Evolutionary conservation across 53 echinoderm and acorn worm species (phyloP).

Genomic region (Paracentrotus lividus): DNA sequence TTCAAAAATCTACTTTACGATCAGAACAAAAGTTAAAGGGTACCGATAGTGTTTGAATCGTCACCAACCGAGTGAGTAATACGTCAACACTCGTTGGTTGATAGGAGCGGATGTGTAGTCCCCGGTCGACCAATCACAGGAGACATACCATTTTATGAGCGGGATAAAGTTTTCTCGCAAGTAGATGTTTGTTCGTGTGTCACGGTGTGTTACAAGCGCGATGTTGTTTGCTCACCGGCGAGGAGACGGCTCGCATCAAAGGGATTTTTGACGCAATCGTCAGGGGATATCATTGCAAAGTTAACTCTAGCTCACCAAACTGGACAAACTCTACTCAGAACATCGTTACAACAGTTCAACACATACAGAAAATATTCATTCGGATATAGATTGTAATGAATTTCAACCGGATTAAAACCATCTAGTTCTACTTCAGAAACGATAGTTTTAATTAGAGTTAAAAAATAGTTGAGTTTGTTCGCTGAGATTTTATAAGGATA

Average conservation of each 20-base stretch:
- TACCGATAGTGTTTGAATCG: neutral
- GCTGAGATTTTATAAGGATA: conserved; percentile 12
- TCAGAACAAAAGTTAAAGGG: no score
- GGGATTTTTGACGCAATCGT: conserved; percentile 39
- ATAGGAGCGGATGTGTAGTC: conserved; percentile 36
- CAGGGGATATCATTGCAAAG: conserved; percentile 48
- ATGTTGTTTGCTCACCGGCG: conserved; percentile 15
- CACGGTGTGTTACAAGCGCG: neutral
- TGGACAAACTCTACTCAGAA: neutral
- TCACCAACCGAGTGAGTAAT: conserved; percentile 32
- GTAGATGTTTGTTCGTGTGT: conserved; percentile 23
- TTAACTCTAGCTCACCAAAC: neutral
- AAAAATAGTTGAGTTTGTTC: neutral
- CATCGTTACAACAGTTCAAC: neutral
- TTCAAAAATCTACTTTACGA: neutral
- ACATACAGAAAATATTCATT: neutral
- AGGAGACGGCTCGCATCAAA: conserved; percentile 50
- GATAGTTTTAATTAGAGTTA: neutral
- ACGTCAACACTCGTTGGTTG: conserved; percentile 50
- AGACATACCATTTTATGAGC: conserved; percentile 6
- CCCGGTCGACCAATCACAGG: conserved; percentile 59
- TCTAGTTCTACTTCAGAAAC: neutral
- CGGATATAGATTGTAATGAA: neutral
- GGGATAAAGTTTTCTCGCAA: conserved; percentile 7
- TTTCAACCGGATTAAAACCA: neutral